Evolutionary conservation across 2,113 vertebrate genomes (phyloP).

Genomic region (Acanthochromis polyacanthus): DNA sequence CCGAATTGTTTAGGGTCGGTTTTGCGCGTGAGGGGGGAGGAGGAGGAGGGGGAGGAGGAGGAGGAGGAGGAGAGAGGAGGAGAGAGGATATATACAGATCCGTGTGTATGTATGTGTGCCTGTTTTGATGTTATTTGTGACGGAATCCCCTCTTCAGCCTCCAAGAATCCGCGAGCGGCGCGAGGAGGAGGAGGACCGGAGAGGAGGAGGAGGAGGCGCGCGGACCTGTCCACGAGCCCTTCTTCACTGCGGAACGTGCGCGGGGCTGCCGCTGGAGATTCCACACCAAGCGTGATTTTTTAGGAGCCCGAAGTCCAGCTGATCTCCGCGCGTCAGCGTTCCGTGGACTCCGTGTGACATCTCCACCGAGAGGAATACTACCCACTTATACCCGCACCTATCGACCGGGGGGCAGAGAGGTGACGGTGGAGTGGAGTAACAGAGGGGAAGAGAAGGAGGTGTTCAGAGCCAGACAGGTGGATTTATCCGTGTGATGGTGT

Average conservation of each 20-base stretch:
- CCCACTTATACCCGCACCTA: neutral
- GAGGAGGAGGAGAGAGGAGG: slow-evolving; percentile 20
- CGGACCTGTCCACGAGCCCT: slow-evolving; percentile 84
- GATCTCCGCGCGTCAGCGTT: slow-evolving; percentile 21
- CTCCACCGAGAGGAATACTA: slow-evolving; percentile 63
- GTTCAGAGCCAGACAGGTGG: slow-evolving; percentile 77
- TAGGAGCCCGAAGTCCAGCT: slow-evolving; percentile 60
- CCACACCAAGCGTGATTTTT: slow-evolving; percentile 60
- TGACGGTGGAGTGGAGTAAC: slow-evolving; percentile 20
- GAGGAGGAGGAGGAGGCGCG: slow-evolving; percentile 70
- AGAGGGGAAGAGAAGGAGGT: slow-evolving; percentile 52
- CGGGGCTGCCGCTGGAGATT: slow-evolving; percentile 78
- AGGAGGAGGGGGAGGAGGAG: slow-evolving; percentile 9
- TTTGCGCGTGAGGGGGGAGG: slow-evolving; percentile 27
- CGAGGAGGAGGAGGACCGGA: slow-evolving; percentile 67
- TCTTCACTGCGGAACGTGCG: slow-evolving; percentile 84
- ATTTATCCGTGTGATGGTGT: slow-evolving; percentile 68
- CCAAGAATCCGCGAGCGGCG: slow-evolving; percentile 76
- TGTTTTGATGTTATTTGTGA: slow-evolving; percentile 78
- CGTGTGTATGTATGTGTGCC: slow-evolving; percentile 12
- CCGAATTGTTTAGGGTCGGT: slow-evolving; percentile 41
- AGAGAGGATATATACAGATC: slow-evolving; percentile 13
- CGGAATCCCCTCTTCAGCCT: slow-evolving; percentile 82
- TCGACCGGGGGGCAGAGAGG: slow-evolving; percentile 9
- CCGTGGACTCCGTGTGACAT: slow-evolving; percentile 59